Evolutionary conservation across 2,113 vertebrate species (phyloP), one percentile per base, ranked within the genome.

Genomic region (Myrmophylax atrothorax): DNA sequence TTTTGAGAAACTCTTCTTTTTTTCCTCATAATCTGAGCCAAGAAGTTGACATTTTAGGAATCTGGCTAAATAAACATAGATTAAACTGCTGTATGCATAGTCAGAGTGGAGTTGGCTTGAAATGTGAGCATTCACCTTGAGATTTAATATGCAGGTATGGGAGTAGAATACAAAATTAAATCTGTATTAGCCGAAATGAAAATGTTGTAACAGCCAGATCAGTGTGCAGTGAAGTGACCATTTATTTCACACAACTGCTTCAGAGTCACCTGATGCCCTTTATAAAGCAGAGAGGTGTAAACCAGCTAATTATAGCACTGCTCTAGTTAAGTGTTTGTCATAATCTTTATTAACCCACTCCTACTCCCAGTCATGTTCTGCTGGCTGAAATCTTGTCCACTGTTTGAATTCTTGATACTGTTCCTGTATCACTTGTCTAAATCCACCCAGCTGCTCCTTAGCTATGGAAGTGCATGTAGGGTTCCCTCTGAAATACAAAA

Each of bases 231-330:
- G 58, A 80, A 88, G 75, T n/a, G 38, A 86, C 50, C 59, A n/a
- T 72, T 95, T 93, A 67, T 70, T 49, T 28, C 5, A 2, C 55
- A 56, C 75, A 78, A 64, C 66, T 92, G 68, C 82, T 74, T 75
- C 74, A 63, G 47, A 50, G 64, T 89, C 76, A 90, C 72, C 88
- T 93, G 93, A 88, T 94, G 60, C 79, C 68, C 64, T 96, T 94
- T 80, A 72, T 84, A 93, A 80, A 92, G 72, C 35, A 74, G n/a
- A 72, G 90, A 81, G 52, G n/a, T 93, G 90, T 84, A 96, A 95
- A 94, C 93, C 84, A 68, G 79, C 88, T 96, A 96, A 96, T 95
- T 84, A 78, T 89, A 93, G 93, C 85, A 40, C 55, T 88, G 75
- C 85, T 67, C 3, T 28, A 72, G 72, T 86, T 63, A 66, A 84